Evolutionary conservation across 2,888 invertebrate species (phyloP), one percentile per base, ranked within the genome.

Genomic region (Chesias legatella): DNA sequence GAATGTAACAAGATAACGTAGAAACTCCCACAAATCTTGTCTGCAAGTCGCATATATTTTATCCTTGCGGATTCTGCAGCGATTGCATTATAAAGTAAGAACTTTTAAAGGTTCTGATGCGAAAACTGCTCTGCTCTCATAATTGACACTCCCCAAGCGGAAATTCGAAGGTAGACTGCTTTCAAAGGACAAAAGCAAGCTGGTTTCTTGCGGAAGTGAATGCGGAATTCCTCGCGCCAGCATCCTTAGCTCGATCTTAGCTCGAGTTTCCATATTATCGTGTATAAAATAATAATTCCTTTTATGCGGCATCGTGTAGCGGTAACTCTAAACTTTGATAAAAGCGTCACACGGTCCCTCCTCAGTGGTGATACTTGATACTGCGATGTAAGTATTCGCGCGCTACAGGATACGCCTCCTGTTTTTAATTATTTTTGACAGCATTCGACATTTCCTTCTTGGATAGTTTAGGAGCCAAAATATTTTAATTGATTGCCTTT

Each of bases 301-400:
- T 42, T 17, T 42, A 48, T 42, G 41, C 33, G 37, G 33, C 38
- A 44, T 48, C 47, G 43, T 27, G 41, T 29, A 52, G 53, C 47
- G 48, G 64, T 60, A 67, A 71, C 63, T 53, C 51, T 51, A 67
- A 63, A 67, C 67, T 71, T 60, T 65, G 67, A 66, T 73, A 72
- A 67, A 69, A 71, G 64, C 64, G 52, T 43, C 9, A n/a, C 9
- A 36, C 29, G 51, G 26, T 36, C 24, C 41, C 10, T 48, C 51
- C 27, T 57, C 56, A 58, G 26, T 54, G 55, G 13, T 7, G 13
- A 3, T 17, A 17, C 5, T 17, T 17, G 13, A 17, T 3, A 5
- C 13, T 3, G 3, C 2, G 13, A 3, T 3, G 5, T 17, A 2
- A 17, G 13, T 17, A 17, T 5, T 17, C 5, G 2, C 13, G n/a